phyloP scores from a whole-genome alignment of 2,888 invertebrate genomes.

The Heliconius erato region DNA sequence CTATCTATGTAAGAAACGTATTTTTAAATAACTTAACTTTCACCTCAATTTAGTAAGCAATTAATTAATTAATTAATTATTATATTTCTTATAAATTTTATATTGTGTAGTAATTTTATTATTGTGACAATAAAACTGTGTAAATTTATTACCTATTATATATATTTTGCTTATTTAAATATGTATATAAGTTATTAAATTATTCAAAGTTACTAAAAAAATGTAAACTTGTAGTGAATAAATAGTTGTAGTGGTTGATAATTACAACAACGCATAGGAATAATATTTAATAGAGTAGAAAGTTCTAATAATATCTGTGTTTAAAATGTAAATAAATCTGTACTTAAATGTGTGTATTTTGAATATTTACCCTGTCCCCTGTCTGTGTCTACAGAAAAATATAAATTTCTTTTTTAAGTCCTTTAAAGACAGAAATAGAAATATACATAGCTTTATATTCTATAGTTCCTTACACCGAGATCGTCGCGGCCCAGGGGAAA shows the following conservation, averaged over 20 bases:
- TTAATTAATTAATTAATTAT: background rate
- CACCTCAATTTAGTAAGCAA: constrained; percentile 3
- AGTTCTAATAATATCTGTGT: constrained; percentile 44
- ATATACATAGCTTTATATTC: too few relatives aligned
- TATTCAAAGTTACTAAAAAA: constrained; percentile 44
- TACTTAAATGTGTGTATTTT: constrained; percentile 53
- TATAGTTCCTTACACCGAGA: too few relatives aligned
- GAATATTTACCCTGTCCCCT: constrained; percentile 26
- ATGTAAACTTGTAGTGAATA: constrained; percentile 32
- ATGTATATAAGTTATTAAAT: constrained; percentile 49
- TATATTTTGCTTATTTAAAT: constrained; percentile 43
- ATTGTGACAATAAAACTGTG: constrained; percentile 55
- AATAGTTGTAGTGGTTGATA: constrained; percentile 19
- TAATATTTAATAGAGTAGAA: constrained; percentile 40
- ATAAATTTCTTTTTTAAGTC: too few relatives aligned
- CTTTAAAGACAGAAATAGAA: too few relatives aligned
- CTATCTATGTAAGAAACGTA: background rate
- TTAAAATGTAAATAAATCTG: constrained; percentile 56
- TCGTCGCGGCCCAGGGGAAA: too few relatives aligned
- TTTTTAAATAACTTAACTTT: background rate
- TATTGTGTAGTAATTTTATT: constrained; percentile 33
- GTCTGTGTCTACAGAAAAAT: background rate
- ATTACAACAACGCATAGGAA: constrained; percentile 37
- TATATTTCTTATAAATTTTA: constrained; percentile 9
- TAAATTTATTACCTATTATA: constrained; percentile 46